phyloP scores from a whole-genome alignment of 2,797 vertebrate species.

The Acipenser transmontanus region DNA sequence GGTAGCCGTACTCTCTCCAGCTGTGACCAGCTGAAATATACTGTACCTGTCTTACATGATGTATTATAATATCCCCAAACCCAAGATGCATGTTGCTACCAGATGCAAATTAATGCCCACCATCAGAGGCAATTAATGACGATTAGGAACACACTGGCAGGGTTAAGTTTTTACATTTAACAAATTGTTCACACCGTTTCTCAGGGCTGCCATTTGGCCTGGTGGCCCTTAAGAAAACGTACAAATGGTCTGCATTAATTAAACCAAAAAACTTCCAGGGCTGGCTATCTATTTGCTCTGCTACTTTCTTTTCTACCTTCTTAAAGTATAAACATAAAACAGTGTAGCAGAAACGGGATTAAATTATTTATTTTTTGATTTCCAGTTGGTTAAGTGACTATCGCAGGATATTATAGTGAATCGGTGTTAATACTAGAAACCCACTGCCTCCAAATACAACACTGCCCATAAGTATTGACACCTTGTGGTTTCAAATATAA shows the following conservation, averaged over 20 bases:
- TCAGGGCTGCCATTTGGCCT: slow-evolving; percentile 49
- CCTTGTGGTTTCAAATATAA: no score
- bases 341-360: no score
- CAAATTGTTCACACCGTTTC: slow-evolving; percentile 64
- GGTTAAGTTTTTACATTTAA: slow-evolving; percentile 70
- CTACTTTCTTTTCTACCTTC: no score
- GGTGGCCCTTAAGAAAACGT: slow-evolving; percentile 34
- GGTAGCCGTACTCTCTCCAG: slow-evolving; percentile 73
- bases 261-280: slow-evolving; percentile 20
- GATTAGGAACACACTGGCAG: slow-evolving; percentile 64
- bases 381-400: no score
- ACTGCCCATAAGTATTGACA: no score
- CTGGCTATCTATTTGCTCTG: no score
- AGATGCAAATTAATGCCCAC: slow-evolving; percentile 74
- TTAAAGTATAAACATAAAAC: no score
- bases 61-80: slow-evolving; percentile 72
- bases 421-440: no score
- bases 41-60: slow-evolving; percentile 72
- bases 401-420: no score
- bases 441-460: no score
- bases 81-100: slow-evolving; percentile 69
- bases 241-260: slow-evolving; percentile 53
- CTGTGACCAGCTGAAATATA: slow-evolving; percentile 76
- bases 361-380: no score
- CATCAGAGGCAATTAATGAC: slow-evolving; percentile 73